phyloP scores from a whole-genome alignment of 1,140 invertebrate genomes.

The Trichonephila clavipes region DNA sequence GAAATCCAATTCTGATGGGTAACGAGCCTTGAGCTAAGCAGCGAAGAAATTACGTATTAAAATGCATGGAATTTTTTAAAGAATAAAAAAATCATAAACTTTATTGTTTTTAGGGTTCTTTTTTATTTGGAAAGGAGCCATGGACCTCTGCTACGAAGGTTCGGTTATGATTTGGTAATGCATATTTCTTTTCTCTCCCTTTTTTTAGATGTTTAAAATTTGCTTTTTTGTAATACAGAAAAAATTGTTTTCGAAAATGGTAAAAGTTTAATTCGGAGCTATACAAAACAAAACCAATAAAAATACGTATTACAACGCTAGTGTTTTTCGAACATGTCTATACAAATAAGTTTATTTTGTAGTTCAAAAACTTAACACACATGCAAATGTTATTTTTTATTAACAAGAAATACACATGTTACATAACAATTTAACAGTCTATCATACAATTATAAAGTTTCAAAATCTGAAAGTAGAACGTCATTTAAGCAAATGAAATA shows the following conservation, averaged over 20 bases:
- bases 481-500: no score
- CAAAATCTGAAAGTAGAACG: no score
- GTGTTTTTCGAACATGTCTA: no score
- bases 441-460: no score
- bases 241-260: slow-evolving; percentile 17
- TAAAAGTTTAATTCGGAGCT: not conserved
- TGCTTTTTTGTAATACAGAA: slow-evolving; percentile 1
- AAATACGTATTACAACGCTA: no score
- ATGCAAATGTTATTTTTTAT: no score
- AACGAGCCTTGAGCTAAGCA: slow-evolving; percentile 33
- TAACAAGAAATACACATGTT: no score
- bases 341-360: no score
- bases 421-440: no score
- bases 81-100: slow-evolving; percentile 54
- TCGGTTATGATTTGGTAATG: slow-evolving; percentile 41
- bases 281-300: not conserved
- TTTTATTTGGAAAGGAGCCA: slow-evolving; percentile 52
- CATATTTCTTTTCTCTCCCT: not conserved
- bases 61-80: slow-evolving; percentile 62
- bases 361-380: no score
- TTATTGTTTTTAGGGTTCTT: slow-evolving; percentile 42
- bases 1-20: slow-evolving; percentile 59
- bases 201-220: slow-evolving; percentile 3
- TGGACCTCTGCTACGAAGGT: not conserved
- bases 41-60: slow-evolving; percentile 60